phyloP scores from a whole-genome alignment of 2,888 invertebrate genomes.

The Chrysotoxum bicinctum region DNA sequence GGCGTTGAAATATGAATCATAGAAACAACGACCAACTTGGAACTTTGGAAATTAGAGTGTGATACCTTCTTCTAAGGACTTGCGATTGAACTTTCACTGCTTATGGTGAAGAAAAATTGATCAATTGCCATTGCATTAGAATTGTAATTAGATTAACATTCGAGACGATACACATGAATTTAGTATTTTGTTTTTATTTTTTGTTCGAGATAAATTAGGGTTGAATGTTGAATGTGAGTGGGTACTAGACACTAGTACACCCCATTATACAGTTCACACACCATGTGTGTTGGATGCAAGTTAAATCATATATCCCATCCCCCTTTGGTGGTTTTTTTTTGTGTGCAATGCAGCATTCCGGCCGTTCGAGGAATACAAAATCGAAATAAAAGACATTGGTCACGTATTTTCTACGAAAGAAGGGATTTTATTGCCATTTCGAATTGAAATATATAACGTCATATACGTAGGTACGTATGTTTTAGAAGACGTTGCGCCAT shows the following conservation, averaged over 20 bases:
- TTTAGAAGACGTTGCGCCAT: constrained; percentile 70
- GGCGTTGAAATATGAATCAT: constrained; percentile 63
- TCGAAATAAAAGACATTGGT: constrained; percentile 82
- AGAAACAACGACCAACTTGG: neutral
- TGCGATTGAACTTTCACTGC: neutral
- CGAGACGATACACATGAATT: constrained; percentile 34
- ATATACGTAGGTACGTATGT: constrained; percentile 73
- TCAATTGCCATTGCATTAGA: constrained; percentile 53
- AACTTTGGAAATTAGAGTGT: neutral
- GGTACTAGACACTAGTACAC: neutral
- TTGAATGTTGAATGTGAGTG: constrained; percentile 20
- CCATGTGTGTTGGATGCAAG: constrained; percentile 56
- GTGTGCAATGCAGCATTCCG: constrained; percentile 64
- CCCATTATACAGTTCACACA: constrained; percentile 10
- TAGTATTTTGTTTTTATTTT: neutral
- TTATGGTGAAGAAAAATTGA: constrained; percentile 19
- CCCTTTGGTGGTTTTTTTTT: neutral
- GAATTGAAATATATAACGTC: constrained; percentile 78
- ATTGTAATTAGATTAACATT: constrained; percentile 52
- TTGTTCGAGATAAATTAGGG: constrained; percentile 35
- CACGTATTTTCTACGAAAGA: constrained; percentile 82
- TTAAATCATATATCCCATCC: constrained; percentile 19
- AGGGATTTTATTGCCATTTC: constrained; percentile 81
- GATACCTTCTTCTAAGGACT: neutral
- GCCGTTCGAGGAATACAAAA: constrained; percentile 74